These are phyloP conservation scores for Percopsis transmontana DNA, from an alignment of 2,113 vertebrate species.

Conservation along the genomic window DNA sequence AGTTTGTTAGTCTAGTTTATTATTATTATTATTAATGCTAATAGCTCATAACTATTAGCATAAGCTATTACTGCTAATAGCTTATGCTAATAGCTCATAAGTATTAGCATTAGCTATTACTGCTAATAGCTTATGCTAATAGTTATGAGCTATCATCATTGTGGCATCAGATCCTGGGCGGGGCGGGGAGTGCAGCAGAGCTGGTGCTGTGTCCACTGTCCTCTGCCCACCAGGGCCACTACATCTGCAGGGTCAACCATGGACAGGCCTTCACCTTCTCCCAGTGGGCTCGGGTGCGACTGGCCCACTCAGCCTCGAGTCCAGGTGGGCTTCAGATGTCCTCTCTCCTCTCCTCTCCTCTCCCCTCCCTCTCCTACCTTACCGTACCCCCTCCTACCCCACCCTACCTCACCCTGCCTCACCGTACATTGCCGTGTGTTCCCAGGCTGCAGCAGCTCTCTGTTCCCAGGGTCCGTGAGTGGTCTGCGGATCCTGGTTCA, in stretches of 20 bases:
- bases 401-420: neutral
- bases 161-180: conserved; percentile 73
- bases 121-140: neutral
- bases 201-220: conserved; percentile 66
- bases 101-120: no score
- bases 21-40: neutral
- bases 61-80: neutral
- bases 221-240: conserved; percentile 56
- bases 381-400: neutral
- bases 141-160: neutral
- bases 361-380: neutral
- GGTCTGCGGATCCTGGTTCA: conserved; percentile 74
- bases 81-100: no score
- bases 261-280: conserved; percentile 79
- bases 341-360: neutral
- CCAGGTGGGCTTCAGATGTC: conserved; percentile 61
- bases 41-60: neutral
- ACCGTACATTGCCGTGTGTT: neutral
- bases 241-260: conserved; percentile 82
- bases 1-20: no score
- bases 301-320: conserved; percentile 62
- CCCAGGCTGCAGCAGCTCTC: conserved; percentile 57
- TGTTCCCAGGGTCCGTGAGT: conserved; percentile 62
- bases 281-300: conserved; percentile 76
- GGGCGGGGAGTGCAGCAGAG: conserved; percentile 68